Conservation (phyloP, 2,888 invertebrate species). For the Pilophorus perplexus region DNA sequence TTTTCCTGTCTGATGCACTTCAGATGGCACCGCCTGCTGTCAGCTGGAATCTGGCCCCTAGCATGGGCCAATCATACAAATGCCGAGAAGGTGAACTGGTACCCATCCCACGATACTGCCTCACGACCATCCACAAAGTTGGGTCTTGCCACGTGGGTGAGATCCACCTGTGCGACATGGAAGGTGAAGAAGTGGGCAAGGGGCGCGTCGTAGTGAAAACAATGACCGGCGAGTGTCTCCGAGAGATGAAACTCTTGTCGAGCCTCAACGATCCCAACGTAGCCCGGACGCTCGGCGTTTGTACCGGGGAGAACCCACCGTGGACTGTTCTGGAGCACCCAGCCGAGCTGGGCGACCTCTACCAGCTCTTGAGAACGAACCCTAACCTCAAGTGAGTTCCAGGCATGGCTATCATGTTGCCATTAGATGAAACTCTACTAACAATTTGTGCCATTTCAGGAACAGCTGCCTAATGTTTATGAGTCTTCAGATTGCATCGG, state of each 20-base stretch:
- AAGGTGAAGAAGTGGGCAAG: constrained; percentile 56
- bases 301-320: constrained; percentile 61
- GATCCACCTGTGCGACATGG: constrained; percentile 59
- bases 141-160: constrained; percentile 61
- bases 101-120: constrained; percentile 58
- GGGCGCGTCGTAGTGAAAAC: constrained; percentile 59
- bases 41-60: constrained; percentile 62
- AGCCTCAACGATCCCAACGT: constrained; percentile 66
- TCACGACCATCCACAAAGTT: constrained; percentile 59
- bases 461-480: constrained; percentile 68
- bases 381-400: constrained; percentile 49
- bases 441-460: too few relatives aligned
- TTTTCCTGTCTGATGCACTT: not conserved
- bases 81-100: constrained; percentile 60
- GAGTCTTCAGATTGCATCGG: constrained; percentile 73
- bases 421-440: too few relatives aligned
- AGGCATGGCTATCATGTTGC: too few relatives aligned
- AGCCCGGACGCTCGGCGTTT: constrained; percentile 62
- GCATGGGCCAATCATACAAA: constrained; percentile 61
- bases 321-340: constrained; percentile 72
- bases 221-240: constrained; percentile 54
- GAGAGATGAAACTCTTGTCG: constrained; percentile 68
- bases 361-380: constrained; percentile 59
- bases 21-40: constrained; percentile 60
- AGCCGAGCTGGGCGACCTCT: constrained; percentile 67